Conservation (phyloP, 1,140 invertebrate genomes). For the Popillia japonica region DNA sequence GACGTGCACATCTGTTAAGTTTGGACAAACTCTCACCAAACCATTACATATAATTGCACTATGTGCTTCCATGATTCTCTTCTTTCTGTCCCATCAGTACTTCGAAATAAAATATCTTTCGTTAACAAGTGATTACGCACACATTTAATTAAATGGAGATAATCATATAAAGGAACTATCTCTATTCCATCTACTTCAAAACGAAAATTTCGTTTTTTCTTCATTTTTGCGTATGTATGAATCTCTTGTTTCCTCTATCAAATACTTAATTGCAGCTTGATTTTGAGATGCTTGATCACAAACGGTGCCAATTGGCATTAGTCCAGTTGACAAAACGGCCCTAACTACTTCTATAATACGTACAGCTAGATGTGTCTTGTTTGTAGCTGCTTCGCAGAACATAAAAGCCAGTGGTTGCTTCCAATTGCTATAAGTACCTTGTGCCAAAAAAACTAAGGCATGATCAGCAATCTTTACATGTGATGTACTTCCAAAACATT, state of each 20-base stretch:
- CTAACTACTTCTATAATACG: slow-evolving; percentile 39
- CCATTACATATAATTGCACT: background rate
- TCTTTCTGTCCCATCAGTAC: background rate
- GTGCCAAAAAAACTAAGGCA: slow-evolving; percentile 42
- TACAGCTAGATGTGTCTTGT: background rate
- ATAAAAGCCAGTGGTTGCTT: slow-evolving; percentile 42
- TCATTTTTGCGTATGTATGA: background rate
- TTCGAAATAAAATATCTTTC: background rate
- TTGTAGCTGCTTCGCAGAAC: slow-evolving; percentile 36
- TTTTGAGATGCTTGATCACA: slow-evolving; percentile 47
- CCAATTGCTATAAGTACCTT: slow-evolving; percentile 37
- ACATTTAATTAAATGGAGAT: background rate
- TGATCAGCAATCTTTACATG: slow-evolving; percentile 38
- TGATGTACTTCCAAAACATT: background rate
- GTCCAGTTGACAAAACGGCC: slow-evolving; percentile 40
- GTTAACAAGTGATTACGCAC: background rate
- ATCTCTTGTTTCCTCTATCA: background rate
- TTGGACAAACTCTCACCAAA: background rate
- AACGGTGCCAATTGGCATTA: slow-evolving; percentile 43
- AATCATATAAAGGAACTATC: background rate
- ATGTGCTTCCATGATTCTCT: background rate
- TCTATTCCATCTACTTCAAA: slow-evolving; percentile 5
- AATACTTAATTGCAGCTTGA: slow-evolving; percentile 39
- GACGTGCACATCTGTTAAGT: no score
- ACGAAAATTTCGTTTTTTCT: background rate